These are phyloP conservation scores for Etheostoma cragini DNA, from an alignment of 2,113 vertebrate species.

Conservation along the genomic window DNA sequence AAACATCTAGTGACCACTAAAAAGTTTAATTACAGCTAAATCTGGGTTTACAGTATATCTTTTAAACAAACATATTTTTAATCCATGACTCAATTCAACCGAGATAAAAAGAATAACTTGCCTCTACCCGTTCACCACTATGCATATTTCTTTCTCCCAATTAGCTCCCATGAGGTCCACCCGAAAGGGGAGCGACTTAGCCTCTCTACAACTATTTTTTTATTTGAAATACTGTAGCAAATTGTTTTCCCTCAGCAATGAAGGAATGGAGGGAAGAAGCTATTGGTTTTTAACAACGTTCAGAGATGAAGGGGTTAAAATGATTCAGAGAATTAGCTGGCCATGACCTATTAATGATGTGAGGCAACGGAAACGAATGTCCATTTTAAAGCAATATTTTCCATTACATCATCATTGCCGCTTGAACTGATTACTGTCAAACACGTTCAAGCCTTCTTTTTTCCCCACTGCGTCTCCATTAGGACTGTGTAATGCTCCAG, in stretches of 20 bases:
- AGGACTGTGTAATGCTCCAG: slow-evolving; percentile 38
- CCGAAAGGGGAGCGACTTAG: too few relatives aligned
- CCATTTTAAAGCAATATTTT: slow-evolving; percentile 39
- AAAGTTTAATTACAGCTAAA: too few relatives aligned
- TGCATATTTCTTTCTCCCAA: too few relatives aligned
- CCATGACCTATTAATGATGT: slow-evolving; percentile 64
- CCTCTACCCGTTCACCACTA: too few relatives aligned
- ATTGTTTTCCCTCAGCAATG: neutral
- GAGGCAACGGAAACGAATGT: slow-evolving; percentile 40
- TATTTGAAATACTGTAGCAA: neutral
- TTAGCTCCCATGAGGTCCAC: too few relatives aligned
- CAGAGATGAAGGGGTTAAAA: slow-evolving; percentile 32
- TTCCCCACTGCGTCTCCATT: slow-evolving; percentile 52
- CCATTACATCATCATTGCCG: slow-evolving; percentile 57
- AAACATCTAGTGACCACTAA: too few relatives aligned
- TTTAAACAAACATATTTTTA: too few relatives aligned
- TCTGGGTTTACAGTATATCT: too few relatives aligned
- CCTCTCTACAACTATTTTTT: neutral
- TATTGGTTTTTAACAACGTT: neutral
- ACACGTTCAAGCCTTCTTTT: slow-evolving; percentile 32
- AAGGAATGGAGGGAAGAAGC: neutral
- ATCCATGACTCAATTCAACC: too few relatives aligned
- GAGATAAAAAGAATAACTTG: too few relatives aligned
- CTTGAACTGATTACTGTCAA: slow-evolving; percentile 66
- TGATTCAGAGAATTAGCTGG: slow-evolving; percentile 37